Base-by-base conservation (phyloP, 2,113 vertebrate genomes). In the Microtus pennsylvanicus region DNA sequence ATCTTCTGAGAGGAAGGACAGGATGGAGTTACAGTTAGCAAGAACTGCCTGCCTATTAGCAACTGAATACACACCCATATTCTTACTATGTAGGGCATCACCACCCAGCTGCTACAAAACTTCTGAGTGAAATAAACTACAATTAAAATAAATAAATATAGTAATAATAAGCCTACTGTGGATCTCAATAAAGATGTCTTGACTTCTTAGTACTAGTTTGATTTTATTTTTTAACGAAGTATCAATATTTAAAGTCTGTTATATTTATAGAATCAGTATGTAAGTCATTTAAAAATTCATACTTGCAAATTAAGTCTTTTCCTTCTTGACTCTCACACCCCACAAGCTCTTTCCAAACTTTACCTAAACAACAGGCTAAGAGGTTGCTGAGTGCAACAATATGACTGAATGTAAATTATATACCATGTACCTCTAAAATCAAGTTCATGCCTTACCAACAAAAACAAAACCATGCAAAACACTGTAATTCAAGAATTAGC, bases 251-350 rank as follows among this genome's bases (percentile, higher is more conserved):
- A 61, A 96, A 96, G 63, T 88, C 30, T 77, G 58, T 1, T 83
- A 21, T 26, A 75, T 16, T 28, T 85, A 28, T 30, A 55, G 3
- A 81, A 65, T 85, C 58, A 90, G 74, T 11, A 82, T 2, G 16
- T 75, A 91, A 75, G 74, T 90, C 30, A 82, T 42, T 82, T 87
- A 93, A 93, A 94, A 78, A 93, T 67, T 91, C 45, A 70, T 26
- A 82, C 50, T 63, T 82, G 88, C 11, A 89, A 81, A 91, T 12
- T 35, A 75, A 90, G 8, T 52, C 35, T 89, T 87, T 78, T 95
- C 50, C n/a, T 95, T 96, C 42, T 63, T 69, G 63, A 93, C n/a
- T 89, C 50, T 75, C 6, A 50, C 5, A 38, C 4, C 30, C 55
- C 13, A 81, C 0, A 78, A 70, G 28, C 26, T 81, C 50, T 93